Conservation (phyloP, 2,113 vertebrate genomes). For the Platichthys stellatus region DNA sequence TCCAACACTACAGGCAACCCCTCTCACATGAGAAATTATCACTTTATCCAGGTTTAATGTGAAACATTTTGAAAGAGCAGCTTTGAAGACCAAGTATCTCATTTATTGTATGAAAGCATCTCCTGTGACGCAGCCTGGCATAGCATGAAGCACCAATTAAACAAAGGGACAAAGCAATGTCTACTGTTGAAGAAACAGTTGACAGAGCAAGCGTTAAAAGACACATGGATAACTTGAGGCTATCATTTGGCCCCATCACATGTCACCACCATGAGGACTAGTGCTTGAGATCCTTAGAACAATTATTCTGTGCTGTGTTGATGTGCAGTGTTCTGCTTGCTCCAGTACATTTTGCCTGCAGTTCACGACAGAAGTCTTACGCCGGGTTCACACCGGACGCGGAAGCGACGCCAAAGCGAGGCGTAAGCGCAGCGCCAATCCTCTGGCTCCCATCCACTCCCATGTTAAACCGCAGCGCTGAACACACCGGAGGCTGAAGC, state of each 20-base stretch:
- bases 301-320: slow-evolving; percentile 49
- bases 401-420: too few species aligned
- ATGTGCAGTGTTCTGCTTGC: slow-evolving; percentile 42
- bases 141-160: neutral
- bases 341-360: slow-evolving; percentile 51
- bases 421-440: too few species aligned
- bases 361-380: slow-evolving; percentile 44
- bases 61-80: too few species aligned
- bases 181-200: neutral
- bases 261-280: slow-evolving; percentile 25
- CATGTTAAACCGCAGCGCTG: too few species aligned
- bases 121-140: neutral
- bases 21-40: neutral
- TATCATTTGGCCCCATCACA: slow-evolving; percentile 37
- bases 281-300: slow-evolving; percentile 48
- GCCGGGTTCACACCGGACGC: too few species aligned
- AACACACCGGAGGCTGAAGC: too few species aligned
- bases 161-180: neutral
- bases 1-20: too few species aligned
- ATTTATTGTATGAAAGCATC: neutral
- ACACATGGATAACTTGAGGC: slow-evolving; percentile 27
- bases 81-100: too few species aligned
- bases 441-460: too few species aligned
- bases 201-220: slow-evolving; percentile 3
- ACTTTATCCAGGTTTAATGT: neutral